Evolutionary conservation across 2,888 invertebrate genomes (phyloP).

Genomic region (Pinctada fucata): DNA sequence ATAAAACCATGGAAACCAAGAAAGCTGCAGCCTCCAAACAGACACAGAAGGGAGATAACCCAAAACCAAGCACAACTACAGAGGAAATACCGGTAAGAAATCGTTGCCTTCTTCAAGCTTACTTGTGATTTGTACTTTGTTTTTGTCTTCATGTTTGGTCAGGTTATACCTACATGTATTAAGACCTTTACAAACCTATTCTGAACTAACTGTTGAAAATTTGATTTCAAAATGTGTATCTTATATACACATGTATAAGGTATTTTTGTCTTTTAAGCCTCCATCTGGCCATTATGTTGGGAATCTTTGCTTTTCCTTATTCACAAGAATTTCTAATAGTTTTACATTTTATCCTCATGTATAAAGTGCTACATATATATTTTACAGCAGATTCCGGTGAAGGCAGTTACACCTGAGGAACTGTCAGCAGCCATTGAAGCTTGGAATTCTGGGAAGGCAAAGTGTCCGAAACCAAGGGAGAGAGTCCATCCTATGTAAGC

Average conservation of each 20-base stretch:
- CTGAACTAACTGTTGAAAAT: too few species aligned
- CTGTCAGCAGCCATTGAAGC: conserved; percentile 54
- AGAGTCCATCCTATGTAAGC: conserved; percentile 68
- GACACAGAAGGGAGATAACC: conserved; percentile 26
- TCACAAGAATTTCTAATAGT: too few species aligned
- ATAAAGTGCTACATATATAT: background rate
- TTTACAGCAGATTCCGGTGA: conserved; percentile 33
- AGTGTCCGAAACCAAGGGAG: conserved; percentile 50
- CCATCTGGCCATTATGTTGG: too few species aligned
- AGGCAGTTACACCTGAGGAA: conserved; percentile 58
- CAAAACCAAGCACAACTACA: conserved; percentile 4
- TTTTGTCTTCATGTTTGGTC: background rate
- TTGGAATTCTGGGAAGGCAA: conserved; percentile 55
- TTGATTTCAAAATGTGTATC: too few species aligned
- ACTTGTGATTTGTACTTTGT: background rate
- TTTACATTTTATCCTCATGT: too few species aligned
- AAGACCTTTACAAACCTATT: too few species aligned
- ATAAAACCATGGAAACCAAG: conserved; percentile 20
- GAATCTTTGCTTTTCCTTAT: too few species aligned
- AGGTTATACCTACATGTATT: too few species aligned
- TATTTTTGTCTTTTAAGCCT: background rate
- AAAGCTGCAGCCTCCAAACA: conserved; percentile 7
- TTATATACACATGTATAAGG: background rate
- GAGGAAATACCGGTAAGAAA: conserved; percentile 31
- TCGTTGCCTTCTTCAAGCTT: background rate